Evolutionary conservation across 2,797 vertebrate species (phyloP).

Genomic region (Urosaurus nigricauda): DNA sequence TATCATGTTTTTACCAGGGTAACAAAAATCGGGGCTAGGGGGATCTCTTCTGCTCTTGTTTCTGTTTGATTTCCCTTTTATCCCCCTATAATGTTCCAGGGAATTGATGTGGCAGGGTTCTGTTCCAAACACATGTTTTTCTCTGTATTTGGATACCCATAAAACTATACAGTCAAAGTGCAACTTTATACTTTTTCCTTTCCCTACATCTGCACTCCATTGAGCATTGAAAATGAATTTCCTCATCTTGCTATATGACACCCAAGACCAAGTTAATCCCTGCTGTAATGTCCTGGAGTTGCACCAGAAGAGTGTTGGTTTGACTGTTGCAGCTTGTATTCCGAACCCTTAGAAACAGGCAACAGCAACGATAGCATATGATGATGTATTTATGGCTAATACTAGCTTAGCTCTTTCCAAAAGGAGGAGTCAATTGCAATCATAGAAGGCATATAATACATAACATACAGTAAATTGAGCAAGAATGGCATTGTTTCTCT

Average conservation of each 20-base stretch:
- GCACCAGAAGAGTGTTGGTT: conserved; percentile 1
- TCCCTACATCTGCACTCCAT: conserved; percentile 41
- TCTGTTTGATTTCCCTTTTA: conserved; percentile 40
- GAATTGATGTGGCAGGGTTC: conserved; percentile 29
- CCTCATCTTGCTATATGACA: conserved; percentile 40
- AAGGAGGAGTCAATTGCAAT: neutral
- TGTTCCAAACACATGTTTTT: conserved; percentile 41
- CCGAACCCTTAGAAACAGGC: neutral
- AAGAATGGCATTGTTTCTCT: neutral
- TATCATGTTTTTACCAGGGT: conserved; percentile 20
- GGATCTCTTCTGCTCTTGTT: conserved; percentile 20
- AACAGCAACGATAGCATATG: neutral
- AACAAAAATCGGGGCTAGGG: neutral
- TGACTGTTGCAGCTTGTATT: conserved; percentile 7
- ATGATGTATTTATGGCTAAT: neutral
- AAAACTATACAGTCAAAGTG: conserved; percentile 26
- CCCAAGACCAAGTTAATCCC: conserved; percentile 18
- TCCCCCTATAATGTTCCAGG: conserved; percentile 34
- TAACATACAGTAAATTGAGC: neutral
- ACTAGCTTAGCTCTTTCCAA: neutral
- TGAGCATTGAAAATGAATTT: conserved; percentile 49
- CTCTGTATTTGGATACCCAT: conserved; percentile 42
- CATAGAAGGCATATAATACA: neutral
- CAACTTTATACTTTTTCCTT: conserved; percentile 33
- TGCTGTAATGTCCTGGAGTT: conserved; percentile 12